These are phyloP conservation scores for Gnathonemus echidnorhynchus DNA, from an alignment of 2,113 vertebrate genomes.

Conservation along the genomic window DNA sequence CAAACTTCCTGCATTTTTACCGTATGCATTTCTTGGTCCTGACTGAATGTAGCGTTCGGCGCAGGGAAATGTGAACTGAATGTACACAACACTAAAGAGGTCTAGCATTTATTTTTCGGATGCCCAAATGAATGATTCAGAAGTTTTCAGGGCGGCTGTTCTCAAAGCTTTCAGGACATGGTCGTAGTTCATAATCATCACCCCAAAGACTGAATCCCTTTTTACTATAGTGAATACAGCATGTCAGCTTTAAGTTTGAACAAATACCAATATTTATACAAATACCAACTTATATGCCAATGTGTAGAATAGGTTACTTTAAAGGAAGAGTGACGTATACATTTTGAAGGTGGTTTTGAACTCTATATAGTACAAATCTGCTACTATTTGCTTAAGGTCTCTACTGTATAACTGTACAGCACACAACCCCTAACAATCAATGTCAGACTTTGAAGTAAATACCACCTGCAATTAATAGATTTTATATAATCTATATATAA, in stretches of 20 bases:
- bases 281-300: conserved; percentile 55
- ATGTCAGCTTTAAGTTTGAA: conserved; percentile 46
- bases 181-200: conserved; percentile 23
- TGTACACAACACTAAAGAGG: conserved; percentile 41
- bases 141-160: not conserved
- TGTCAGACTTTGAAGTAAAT: conserved; percentile 15
- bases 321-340: not conserved
- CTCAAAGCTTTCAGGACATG: conserved; percentile 15
- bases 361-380: conserved; percentile 27
- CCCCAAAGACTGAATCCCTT: conserved; percentile 16
- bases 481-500: not conserved
- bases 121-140: not conserved
- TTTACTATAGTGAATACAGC: conserved; percentile 41
- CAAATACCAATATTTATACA: conserved; percentile 49
- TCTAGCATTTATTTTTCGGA: conserved; percentile 9
- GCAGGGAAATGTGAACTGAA: conserved; percentile 40
- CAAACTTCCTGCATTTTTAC: conserved; percentile 9
- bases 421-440: conserved; percentile 7
- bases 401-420: conserved; percentile 34
- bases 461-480: conserved; percentile 7
- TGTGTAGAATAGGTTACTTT: conserved; percentile 46
- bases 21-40: conserved; percentile 31
- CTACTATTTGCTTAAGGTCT: conserved; percentile 18
- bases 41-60: conserved; percentile 35
- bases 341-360: conserved; percentile 18